Conservation (phyloP, 2,888 invertebrate genomes). For the Trachelus iudaicus region DNA sequence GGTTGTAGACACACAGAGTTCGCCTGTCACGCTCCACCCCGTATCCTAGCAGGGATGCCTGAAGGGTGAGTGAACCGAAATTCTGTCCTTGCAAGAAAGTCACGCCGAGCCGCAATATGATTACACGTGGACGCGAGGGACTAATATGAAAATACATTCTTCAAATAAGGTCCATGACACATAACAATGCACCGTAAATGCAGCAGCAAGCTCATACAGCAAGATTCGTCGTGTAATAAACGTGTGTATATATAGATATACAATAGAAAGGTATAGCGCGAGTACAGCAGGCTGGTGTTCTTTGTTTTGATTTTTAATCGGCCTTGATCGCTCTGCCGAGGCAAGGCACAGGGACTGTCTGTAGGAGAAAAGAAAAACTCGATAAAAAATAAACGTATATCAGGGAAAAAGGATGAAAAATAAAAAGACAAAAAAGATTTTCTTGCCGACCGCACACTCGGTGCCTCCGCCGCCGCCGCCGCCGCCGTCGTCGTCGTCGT, state of each 20-base stretch:
- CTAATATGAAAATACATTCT: neutral
- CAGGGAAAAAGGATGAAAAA: constrained; percentile 18
- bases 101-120: neutral
- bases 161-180: neutral
- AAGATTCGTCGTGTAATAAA: neutral
- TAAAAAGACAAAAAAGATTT: constrained; percentile 24
- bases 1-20: neutral
- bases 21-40: neutral
- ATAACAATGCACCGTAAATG: neutral
- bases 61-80: neutral
- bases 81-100: neutral
- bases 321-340: constrained; percentile 38
- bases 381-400: neutral
- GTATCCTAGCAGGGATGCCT: neutral
- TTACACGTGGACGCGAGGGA: neutral
- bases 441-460: neutral
- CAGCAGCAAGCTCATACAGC: neutral
- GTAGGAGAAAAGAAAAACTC: constrained; percentile 18
- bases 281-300: constrained; percentile 1
- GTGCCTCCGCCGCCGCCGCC: constrained; percentile 14
- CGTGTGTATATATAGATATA: no score
- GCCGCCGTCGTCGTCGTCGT: constrained; percentile 12
- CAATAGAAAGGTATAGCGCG: neutral
- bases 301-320: constrained; percentile 42
- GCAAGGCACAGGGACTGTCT: constrained; percentile 28